Evolutionary conservation across 2,113 vertebrate genomes (phyloP).

Genomic region (Irena cyanogastra): DNA sequence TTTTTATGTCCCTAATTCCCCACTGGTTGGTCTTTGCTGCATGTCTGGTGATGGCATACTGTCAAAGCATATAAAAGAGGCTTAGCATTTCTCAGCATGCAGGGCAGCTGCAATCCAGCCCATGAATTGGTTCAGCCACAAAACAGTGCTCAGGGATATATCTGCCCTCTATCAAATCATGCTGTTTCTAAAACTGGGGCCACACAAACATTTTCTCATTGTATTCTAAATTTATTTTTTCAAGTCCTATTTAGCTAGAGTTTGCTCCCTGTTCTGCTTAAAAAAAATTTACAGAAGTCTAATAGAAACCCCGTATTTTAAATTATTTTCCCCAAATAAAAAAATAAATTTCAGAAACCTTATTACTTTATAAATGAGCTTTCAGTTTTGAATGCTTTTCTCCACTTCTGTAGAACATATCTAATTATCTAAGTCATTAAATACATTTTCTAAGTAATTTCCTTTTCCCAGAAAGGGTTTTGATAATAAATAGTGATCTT

Average conservation of each 20-base stretch:
- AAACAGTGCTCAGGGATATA: background rate
- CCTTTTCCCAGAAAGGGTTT: background rate
- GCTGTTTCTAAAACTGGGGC: background rate
- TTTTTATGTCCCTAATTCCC: background rate
- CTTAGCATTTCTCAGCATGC: background rate
- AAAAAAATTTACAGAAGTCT: background rate
- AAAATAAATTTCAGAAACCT: background rate
- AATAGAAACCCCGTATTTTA: background rate
- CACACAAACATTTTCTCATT: background rate
- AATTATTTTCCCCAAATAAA: background rate
- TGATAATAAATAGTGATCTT: background rate
- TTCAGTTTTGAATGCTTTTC: background rate
- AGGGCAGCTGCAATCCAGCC: background rate
- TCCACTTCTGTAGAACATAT: background rate
- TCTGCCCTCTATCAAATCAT: background rate
- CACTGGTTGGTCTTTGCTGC: background rate
- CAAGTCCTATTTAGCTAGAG: background rate
- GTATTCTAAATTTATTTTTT: background rate
- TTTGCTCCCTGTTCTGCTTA: background rate
- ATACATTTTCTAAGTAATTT: background rate
- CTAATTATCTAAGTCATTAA: slow-evolving; percentile 14
- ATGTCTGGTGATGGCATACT: background rate
- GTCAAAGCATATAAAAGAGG: background rate
- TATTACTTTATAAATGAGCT: background rate
- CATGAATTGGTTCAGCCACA: background rate